phyloP scores from a whole-genome alignment of 2,797 vertebrate species.

The Anguilla obscura region DNA sequence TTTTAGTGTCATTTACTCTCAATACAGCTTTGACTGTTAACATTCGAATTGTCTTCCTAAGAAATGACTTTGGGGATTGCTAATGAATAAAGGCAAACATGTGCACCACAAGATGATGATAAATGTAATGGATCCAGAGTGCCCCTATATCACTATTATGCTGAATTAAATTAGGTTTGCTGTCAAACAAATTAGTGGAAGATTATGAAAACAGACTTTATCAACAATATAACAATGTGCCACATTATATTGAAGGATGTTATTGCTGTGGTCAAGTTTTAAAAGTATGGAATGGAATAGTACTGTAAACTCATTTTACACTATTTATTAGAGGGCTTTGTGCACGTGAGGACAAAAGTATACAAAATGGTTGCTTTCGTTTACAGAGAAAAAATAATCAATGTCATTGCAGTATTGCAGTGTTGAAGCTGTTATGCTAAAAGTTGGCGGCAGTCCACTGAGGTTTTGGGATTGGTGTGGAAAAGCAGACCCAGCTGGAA shows the following conservation, averaged over 20 bases:
- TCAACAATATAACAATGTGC: neutral
- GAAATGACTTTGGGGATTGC: neutral
- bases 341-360: neutral
- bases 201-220: neutral
- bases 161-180: neutral
- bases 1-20: neutral
- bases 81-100: neutral
- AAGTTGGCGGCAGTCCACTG: neutral
- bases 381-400: neutral
- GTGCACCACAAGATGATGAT: neutral
- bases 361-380: neutral
- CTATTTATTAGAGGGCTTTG: neutral
- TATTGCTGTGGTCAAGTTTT: neutral
- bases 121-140: neutral
- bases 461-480: neutral
- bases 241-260: neutral
- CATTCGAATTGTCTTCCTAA: neutral
- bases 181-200: neutral
- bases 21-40: neutral
- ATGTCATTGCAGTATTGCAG: neutral
- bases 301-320: neutral
- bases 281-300: neutral
- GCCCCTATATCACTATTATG: neutral
- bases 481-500: slow-evolving; percentile 26
- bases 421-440: slow-evolving; percentile 6